These are phyloP conservation scores for Mycalesis mineus DNA, from an alignment of 2,888 invertebrate species.

Conservation along the genomic window DNA sequence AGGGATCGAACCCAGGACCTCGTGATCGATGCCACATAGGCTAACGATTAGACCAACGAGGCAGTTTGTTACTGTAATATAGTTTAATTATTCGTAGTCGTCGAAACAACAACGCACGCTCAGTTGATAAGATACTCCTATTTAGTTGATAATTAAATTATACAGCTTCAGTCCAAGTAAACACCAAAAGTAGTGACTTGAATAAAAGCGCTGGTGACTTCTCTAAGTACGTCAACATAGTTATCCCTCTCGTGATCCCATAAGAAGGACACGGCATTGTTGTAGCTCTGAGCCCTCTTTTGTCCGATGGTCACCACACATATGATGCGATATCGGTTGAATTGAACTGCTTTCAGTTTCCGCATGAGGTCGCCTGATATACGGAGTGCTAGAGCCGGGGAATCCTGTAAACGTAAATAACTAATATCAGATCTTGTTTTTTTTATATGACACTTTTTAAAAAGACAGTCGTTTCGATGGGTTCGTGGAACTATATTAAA, in stretches of 20 bases:
- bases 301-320: conserved; percentile 56
- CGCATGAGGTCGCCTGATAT: conserved; percentile 57
- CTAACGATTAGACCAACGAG: too few species aligned
- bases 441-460: too few species aligned
- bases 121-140: too few species aligned
- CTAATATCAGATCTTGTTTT: too few species aligned
- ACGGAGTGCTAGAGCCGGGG: conserved; percentile 43
- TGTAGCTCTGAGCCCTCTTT: conserved; percentile 59
- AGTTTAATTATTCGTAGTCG: too few species aligned
- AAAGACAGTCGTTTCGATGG: too few species aligned
- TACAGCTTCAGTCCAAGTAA: conserved; percentile 47
- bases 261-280: conserved; percentile 58
- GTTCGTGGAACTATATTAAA: too few species aligned
- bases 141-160: too few species aligned
- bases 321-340: conserved; percentile 58
- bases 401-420: conserved; percentile 29
- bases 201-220: conserved; percentile 47
- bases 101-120: too few species aligned
- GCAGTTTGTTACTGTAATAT: too few species aligned
- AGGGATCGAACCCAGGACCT: too few species aligned
- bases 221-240: conserved; percentile 46
- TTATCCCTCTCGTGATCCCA: conserved; percentile 62
- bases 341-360: conserved; percentile 45
- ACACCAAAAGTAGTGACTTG: conserved; percentile 62
- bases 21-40: too few species aligned